Evolutionary conservation across 2,113 vertebrate genomes (phyloP).

Genomic region (Bujurquina vittata): DNA sequence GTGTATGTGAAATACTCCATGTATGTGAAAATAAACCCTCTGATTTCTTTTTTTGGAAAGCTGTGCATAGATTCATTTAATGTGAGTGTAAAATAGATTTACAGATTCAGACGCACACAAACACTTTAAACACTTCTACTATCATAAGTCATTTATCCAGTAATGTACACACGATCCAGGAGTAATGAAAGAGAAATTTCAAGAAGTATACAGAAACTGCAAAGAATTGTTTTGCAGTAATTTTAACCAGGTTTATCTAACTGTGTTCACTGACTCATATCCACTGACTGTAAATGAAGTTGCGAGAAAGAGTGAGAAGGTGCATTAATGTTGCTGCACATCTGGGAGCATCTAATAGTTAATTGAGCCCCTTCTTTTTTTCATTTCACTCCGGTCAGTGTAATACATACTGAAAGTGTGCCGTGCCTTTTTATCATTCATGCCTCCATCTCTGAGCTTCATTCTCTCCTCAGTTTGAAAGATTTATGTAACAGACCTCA

Average conservation of each 20-base stretch:
- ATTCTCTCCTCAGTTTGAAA: conserved; percentile 19
- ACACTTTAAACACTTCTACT: not conserved
- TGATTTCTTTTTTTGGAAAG: not conserved
- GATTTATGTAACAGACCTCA: conserved; percentile 25
- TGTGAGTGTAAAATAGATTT: not conserved
- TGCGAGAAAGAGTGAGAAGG: not conserved
- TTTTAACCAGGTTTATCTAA: not conserved
- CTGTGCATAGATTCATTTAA: not conserved
- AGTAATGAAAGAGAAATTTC: not conserved
- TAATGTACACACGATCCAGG: not conserved
- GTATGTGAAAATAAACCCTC: not conserved
- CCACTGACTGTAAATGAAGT: not conserved
- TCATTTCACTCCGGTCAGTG: conserved; percentile 20
- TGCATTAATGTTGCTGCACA: conserved; percentile 36
- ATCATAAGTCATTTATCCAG: not conserved
- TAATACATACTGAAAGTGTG: conserved; percentile 43
- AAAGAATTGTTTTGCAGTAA: not conserved
- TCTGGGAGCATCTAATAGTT: conserved; percentile 35
- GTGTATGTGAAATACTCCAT: conserved; percentile 8
- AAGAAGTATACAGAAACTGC: not conserved
- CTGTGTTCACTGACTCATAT: not conserved
- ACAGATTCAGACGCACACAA: not conserved
- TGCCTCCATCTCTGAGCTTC: conserved; percentile 14
- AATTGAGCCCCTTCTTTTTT: conserved; percentile 48
- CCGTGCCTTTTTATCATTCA: conserved; percentile 29